Evolutionary conservation across 1,140 invertebrate species (phyloP).

Genomic region (Drosophila ogumai): DNA sequence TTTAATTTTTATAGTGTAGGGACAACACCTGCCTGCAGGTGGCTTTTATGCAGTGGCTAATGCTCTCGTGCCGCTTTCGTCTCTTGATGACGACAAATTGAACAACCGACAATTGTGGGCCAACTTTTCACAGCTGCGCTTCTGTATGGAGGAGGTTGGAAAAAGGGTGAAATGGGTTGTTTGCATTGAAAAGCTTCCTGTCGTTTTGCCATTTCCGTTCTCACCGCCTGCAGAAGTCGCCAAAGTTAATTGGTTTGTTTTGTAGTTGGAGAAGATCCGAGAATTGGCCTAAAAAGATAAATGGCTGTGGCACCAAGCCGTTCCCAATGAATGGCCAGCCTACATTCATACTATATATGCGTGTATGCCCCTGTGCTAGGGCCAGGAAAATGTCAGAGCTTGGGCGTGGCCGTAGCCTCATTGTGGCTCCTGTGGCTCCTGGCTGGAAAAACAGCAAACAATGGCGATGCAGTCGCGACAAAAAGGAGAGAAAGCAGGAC

Average conservation of each 20-base stretch:
- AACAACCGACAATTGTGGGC: conserved; percentile 45
- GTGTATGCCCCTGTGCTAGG: conserved; percentile 3
- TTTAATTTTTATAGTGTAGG: not conserved
- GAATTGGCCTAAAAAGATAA: conserved; percentile 66
- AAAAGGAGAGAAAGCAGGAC: not conserved
- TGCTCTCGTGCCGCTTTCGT: conserved; percentile 24
- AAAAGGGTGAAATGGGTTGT: conserved; percentile 15
- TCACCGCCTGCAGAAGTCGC: conserved; percentile 37
- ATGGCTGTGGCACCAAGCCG: conserved; percentile 8
- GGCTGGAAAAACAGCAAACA: conserved; percentile 17
- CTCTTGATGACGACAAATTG: conserved; percentile 56
- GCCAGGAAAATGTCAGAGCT: conserved; percentile 58
- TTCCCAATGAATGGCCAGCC: conserved; percentile 27
- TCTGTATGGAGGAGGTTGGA: conserved; percentile 2
- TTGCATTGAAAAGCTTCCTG: conserved; percentile 54
- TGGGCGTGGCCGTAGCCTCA: conserved; percentile 43
- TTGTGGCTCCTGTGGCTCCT: conserved; percentile 26
- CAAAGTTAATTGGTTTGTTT: conserved; percentile 76
- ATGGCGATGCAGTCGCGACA: conserved; percentile 27
- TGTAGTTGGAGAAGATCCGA: conserved; percentile 58
- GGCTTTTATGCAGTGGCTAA: conserved; percentile 23
- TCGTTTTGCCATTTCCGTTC: conserved; percentile 61
- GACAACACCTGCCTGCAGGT: conserved; percentile 6
- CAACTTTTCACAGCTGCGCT: conserved; percentile 31
- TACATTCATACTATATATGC: conserved; percentile 1